These are phyloP conservation scores for Gallinago media DNA, from an alignment of 2,113 vertebrate species.

Conservation along the genomic window DNA sequence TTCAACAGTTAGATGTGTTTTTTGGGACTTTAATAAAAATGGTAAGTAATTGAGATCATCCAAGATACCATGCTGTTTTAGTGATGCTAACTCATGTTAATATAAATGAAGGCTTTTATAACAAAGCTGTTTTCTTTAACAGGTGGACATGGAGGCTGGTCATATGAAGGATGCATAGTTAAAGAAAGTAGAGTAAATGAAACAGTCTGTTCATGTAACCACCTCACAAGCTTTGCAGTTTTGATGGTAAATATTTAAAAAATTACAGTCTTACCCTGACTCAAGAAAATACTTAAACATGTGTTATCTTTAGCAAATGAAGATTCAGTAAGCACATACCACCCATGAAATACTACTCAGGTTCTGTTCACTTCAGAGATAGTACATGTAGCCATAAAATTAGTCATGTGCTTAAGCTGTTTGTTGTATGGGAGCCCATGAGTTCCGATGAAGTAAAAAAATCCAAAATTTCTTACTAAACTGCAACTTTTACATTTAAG, in stretches of 20 bases:
- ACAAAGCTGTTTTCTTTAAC: slow-evolving; percentile 28
- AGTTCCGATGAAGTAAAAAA: background rate
- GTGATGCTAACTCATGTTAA: background rate
- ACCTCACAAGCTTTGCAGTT: slow-evolving; percentile 93
- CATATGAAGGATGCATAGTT: slow-evolving; percentile 81
- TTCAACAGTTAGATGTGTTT: slow-evolving; percentile 80
- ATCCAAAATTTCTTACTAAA: background rate
- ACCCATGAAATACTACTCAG: background rate
- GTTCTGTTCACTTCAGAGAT: background rate
- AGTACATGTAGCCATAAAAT: background rate
- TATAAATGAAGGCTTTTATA: background rate
- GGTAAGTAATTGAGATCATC: slow-evolving; percentile 75
- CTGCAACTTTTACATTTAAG: background rate
- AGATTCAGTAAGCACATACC: background rate
- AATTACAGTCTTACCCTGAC: background rate
- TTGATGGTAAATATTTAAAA: slow-evolving; percentile 82
- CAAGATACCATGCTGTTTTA: background rate
- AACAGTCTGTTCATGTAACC: slow-evolving; percentile 90
- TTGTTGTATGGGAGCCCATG: background rate
- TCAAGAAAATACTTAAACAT: background rate
- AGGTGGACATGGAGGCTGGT: slow-evolving; percentile 90
- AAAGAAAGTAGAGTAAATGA: slow-evolving; percentile 77
- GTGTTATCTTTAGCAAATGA: background rate
- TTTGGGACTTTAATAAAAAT: slow-evolving; percentile 89
- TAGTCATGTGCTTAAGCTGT: background rate